These are phyloP conservation scores for Baronia brevicornis DNA, from an alignment of 2,888 invertebrate genomes.

Conservation along the genomic window DNA sequence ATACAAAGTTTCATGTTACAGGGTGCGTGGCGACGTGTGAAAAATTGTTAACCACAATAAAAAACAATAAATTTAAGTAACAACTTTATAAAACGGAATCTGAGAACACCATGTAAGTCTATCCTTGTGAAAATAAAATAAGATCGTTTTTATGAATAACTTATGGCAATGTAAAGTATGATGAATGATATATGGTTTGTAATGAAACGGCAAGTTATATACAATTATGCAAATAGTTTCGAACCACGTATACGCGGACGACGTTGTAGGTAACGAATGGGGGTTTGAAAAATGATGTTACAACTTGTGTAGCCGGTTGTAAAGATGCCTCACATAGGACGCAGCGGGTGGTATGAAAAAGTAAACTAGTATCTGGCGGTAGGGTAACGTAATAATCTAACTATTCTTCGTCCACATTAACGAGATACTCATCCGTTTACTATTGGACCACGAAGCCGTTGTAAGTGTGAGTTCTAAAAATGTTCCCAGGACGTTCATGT, in stretches of 20 bases:
- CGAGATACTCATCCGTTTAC: constrained; percentile 36
- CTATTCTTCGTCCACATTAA: constrained; percentile 49
- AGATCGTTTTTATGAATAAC: constrained; percentile 65
- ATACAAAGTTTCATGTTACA: constrained; percentile 59
- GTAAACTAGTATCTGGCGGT: constrained; percentile 60
- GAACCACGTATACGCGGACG: constrained; percentile 20
- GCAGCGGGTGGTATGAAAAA: constrained; percentile 66
- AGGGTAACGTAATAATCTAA: constrained; percentile 68
- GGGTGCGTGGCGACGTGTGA: constrained; percentile 61
- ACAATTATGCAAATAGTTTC: constrained; percentile 39
- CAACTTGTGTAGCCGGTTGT: constrained; percentile 46
- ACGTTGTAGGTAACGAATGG: constrained; percentile 17
- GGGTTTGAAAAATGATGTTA: constrained; percentile 28
- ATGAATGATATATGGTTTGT: constrained; percentile 69
- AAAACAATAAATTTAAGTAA: constrained; percentile 54
- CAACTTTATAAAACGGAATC: constrained; percentile 52
- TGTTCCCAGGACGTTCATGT: constrained; percentile 18
- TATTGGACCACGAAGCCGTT: constrained; percentile 23
- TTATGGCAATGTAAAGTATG: constrained; percentile 72
- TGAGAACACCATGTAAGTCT: constrained; percentile 63
- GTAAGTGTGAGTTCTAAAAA: constrained; percentile 19
- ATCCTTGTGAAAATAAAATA: constrained; percentile 61
- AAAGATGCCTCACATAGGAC: constrained; percentile 64
- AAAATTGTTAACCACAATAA: constrained; percentile 67
- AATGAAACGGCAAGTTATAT: constrained; percentile 63